Conservation (phyloP, 2,113 vertebrate genomes). For the Chionis minor region DNA sequence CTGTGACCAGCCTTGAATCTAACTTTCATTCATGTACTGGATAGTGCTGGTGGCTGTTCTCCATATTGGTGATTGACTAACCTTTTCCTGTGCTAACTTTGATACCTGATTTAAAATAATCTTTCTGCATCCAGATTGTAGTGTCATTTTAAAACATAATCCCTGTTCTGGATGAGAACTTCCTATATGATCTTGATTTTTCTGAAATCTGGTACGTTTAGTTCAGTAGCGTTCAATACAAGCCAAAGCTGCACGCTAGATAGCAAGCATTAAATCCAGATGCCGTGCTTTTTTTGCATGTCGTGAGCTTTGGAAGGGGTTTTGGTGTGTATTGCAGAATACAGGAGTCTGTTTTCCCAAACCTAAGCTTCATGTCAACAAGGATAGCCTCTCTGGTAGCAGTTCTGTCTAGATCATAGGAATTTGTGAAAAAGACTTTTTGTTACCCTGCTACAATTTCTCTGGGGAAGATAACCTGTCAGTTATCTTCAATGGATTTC, state of each 20-base stretch:
- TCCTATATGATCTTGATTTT: background rate
- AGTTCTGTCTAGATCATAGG: background rate
- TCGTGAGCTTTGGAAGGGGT: background rate
- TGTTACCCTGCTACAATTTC: background rate
- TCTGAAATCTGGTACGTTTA: background rate
- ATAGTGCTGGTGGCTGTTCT: background rate
- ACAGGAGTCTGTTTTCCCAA: background rate
- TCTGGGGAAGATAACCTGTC: background rate
- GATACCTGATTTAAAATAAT: background rate
- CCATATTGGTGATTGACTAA: background rate
- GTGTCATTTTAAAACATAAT: background rate
- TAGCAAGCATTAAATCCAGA: background rate
- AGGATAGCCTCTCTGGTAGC: background rate
- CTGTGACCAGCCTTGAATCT: background rate
- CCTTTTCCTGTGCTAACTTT: background rate
- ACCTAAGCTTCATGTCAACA: background rate
- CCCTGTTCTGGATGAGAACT: background rate
- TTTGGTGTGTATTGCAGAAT: background rate
- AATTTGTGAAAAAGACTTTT: background rate
- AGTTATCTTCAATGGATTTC: background rate
- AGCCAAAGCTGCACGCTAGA: background rate
- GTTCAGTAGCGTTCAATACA: background rate
- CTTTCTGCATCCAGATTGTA: background rate
- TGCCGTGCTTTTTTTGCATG: background rate
- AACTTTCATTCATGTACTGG: background rate